phyloP scores from a whole-genome alignment of 2,113 vertebrate genomes.

The Melanerpes aurifrons region DNA sequence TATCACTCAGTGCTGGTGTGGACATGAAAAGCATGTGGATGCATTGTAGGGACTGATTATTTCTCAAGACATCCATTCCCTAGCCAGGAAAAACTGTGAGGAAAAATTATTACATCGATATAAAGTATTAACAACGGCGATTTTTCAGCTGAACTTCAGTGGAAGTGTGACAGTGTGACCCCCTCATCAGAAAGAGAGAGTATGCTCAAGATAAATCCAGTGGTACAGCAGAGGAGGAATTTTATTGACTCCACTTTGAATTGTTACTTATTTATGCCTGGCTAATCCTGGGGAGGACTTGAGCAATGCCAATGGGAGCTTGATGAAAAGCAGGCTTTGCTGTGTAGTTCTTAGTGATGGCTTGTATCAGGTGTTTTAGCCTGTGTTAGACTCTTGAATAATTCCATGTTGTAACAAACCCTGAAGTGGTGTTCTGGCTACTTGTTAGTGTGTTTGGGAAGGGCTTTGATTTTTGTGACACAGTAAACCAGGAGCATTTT shows the following conservation, averaged over 20 bases:
- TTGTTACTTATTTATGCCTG: slow-evolving; percentile 18
- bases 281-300: not conserved
- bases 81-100: not conserved
- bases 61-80: not conserved
- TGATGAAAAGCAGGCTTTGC: slow-evolving; percentile 6
- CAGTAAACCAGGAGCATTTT: slow-evolving; percentile 53
- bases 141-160: slow-evolving; percentile 21
- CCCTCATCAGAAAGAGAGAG: not conserved
- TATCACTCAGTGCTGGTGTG: not conserved
- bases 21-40: not conserved
- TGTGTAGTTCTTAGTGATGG: not conserved
- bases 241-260: not conserved
- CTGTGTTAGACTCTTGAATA: not conserved
- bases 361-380: slow-evolving; percentile 1
- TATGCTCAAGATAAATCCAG: not conserved
- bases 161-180: not conserved
- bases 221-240: not conserved
- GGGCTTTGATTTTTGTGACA: slow-evolving; percentile 64
- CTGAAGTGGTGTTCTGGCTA: slow-evolving; percentile 38
- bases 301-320: not conserved
- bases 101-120: not conserved
- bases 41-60: not conserved
- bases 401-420: slow-evolving; percentile 2
- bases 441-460: slow-evolving; percentile 35
- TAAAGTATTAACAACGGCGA: not conserved